Percentiles rank a stretch among this genome's conserved stretches.
Evolutionary conservation across 2,888 invertebrate genomes (phyloP).

Genomic region (Cryptops parisi): DNA sequence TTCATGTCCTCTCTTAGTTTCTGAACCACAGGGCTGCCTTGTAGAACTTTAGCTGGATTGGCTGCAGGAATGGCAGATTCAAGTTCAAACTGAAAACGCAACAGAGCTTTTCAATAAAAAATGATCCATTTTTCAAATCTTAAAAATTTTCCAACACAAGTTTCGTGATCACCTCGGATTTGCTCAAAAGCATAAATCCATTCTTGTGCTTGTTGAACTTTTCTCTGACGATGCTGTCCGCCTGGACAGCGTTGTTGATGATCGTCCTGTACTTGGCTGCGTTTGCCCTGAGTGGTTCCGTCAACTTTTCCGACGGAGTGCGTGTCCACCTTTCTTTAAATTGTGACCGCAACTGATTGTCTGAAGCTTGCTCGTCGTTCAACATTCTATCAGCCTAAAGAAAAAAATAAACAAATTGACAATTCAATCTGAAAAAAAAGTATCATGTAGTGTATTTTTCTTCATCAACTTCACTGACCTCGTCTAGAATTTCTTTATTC

Average conservation of each 20-base stretch:
- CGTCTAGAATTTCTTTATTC: conserved; percentile 88
- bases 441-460: no score
- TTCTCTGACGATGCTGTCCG: conserved; percentile 67
- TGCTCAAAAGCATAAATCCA: conserved; percentile 68
- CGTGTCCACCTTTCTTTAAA: conserved; percentile 89
- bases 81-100: conserved; percentile 39
- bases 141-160: not conserved
- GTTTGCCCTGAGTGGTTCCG: conserved; percentile 75
- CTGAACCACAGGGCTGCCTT: conserved; percentile 42
- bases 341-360: conserved; percentile 69
- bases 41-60: conserved; percentile 34
- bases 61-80: conserved; percentile 52
- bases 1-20: conserved; percentile 63
- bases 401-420: not conserved
- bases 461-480: conserved; percentile 39
- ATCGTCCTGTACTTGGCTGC: conserved; percentile 73
- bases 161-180: conserved; percentile 37
- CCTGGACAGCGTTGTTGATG: conserved; percentile 70
- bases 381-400: conserved; percentile 58
- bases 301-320: conserved; percentile 71
- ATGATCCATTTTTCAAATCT: conserved; percentile 1
- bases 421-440: no score
- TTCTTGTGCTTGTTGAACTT: conserved; percentile 64
- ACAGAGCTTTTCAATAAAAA: not conserved
- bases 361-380: conserved; percentile 81